phyloP scores from a whole-genome alignment of 53 echinoderm and acorn worm genomes.

The Holothuria scabra region DNA sequence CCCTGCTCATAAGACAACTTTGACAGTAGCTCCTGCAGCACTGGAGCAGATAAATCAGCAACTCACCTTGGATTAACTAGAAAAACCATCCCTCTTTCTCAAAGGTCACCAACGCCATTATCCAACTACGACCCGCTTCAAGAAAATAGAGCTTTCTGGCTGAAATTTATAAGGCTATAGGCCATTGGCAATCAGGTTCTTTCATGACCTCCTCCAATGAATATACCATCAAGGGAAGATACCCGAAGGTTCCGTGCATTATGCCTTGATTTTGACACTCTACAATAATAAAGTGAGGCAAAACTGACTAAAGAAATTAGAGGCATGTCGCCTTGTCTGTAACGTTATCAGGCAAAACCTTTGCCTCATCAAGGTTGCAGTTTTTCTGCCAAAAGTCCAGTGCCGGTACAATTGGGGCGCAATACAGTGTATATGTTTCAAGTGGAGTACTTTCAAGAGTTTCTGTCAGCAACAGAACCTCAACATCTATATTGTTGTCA shows the following conservation, averaged over 20 bases:
- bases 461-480: no score
- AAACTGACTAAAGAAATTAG: conserved; percentile 47
- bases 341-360: conserved; percentile 15
- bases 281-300: conserved; percentile 40
- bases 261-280: no score
- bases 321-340: conserved; percentile 34
- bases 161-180: no score
- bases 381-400: no score
- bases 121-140: neutral
- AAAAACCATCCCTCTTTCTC: conserved; percentile 1
- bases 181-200: conserved; percentile 20
- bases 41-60: conserved; percentile 41
- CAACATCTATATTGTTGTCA: no score
- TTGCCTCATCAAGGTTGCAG: no score
- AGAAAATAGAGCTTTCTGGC: no score
- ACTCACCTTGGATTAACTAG: conserved; percentile 22
- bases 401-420: no score
- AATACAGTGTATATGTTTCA: no score
- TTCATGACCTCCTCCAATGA: neutral
- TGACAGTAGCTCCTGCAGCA: neutral
- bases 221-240: conserved; percentile 12
- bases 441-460: no score
- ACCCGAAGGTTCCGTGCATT: neutral
- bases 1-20: conserved; percentile 40
- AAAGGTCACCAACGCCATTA: conserved; percentile 25